phyloP scores from a whole-genome alignment of 2,113 vertebrate species.

The Tiliqua scincoides region DNA sequence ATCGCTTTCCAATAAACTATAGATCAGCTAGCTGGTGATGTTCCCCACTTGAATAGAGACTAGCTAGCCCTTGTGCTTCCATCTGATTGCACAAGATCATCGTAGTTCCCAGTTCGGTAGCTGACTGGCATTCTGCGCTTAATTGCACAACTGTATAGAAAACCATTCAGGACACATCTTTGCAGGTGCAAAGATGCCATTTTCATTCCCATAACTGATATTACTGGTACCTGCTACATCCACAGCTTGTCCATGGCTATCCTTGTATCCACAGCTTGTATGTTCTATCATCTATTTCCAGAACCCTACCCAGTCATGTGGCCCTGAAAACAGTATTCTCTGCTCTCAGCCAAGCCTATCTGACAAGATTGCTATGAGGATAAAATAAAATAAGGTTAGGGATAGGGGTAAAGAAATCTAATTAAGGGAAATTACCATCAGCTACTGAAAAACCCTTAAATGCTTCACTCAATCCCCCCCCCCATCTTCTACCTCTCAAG shows the following conservation, averaged over 20 bases:
- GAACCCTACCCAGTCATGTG: not conserved
- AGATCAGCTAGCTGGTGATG: not conserved
- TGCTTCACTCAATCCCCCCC: not conserved
- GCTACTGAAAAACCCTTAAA: conserved; percentile 11
- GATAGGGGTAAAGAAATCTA: conserved; percentile 4
- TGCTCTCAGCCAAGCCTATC: not conserved
- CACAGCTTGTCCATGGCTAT: not conserved
- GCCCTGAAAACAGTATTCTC: not conserved
- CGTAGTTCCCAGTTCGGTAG: not conserved
- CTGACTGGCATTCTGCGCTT: not conserved
- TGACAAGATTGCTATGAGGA: not conserved
- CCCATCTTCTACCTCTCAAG: not conserved
- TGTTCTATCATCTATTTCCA: not conserved
- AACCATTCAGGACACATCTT: not conserved
- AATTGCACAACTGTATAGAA: not conserved
- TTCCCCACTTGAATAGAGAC: not conserved
- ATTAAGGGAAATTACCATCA: conserved; percentile 23
- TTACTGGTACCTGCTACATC: not conserved
- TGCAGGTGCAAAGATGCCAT: not conserved
- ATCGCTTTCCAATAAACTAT: not conserved
- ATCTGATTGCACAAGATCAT: not conserved
- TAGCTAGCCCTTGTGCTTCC: not conserved
- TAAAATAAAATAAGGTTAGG: conserved; percentile 9
- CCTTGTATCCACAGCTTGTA: not conserved
- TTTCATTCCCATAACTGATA: conserved; percentile 2